Conservation (phyloP, 2,113 vertebrate genomes). For the Chaetodon trifascialis region DNA sequence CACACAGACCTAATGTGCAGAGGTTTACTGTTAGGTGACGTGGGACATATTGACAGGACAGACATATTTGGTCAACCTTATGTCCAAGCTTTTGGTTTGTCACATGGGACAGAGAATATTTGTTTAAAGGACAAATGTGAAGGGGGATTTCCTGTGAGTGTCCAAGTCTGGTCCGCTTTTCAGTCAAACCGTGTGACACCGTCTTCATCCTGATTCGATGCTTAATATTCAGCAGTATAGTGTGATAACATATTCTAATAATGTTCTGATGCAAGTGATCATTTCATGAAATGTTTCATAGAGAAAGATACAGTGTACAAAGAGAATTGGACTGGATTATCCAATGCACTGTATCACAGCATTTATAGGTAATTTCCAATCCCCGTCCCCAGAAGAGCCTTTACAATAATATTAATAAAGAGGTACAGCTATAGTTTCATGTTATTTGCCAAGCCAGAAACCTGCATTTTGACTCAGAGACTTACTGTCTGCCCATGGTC, state of each 20-base stretch:
- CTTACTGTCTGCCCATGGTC: slow-evolving; percentile 32
- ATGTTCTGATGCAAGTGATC: background rate
- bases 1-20: background rate
- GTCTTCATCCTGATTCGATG: background rate
- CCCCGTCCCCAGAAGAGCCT: no score
- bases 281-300: no score
- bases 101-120: background rate
- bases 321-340: no score
- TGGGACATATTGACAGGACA: background rate
- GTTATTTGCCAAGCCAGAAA: slow-evolving; percentile 35
- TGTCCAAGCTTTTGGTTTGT: background rate
- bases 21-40: background rate
- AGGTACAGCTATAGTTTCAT: slow-evolving; percentile 2
- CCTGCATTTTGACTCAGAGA: slow-evolving; percentile 33
- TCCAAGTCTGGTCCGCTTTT: background rate
- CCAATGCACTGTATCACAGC: no score
- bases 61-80: background rate
- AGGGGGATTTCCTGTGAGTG: background rate
- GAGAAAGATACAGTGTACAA: no score
- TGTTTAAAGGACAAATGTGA: background rate
- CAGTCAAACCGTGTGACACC: background rate
- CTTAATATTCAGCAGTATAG: background rate
- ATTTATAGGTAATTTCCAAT: no score
- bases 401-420: slow-evolving; percentile 6
- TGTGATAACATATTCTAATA: background rate